Conservation (phyloP, 2,113 vertebrate genomes). For the Gallinago media region DNA sequence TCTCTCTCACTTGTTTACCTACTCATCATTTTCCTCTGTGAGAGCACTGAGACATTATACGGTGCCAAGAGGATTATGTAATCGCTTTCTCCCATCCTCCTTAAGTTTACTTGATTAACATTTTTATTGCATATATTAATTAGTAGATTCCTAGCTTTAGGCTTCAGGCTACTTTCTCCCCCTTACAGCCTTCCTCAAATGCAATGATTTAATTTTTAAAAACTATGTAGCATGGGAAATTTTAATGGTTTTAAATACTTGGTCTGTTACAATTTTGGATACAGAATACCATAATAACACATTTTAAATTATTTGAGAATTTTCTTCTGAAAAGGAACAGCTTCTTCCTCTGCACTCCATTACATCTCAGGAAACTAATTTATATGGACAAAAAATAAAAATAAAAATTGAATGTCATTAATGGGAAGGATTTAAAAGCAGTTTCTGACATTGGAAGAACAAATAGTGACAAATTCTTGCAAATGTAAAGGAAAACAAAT, state of each 20-base stretch:
- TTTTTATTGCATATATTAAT: slow-evolving; percentile 63
- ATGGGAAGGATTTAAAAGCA: background rate
- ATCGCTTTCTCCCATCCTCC: background rate
- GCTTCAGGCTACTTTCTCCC: background rate
- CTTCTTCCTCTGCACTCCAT: background rate
- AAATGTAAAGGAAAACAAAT: background rate
- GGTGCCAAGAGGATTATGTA: slow-evolving; percentile 30
- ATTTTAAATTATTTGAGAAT: background rate
- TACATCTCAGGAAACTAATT: background rate
- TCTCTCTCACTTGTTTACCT: slow-evolving; percentile 32
- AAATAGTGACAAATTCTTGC: background rate
- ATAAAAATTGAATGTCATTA: background rate
- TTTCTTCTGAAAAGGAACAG: background rate
- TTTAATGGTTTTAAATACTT: slow-evolving; percentile 2
- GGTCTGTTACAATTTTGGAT: background rate
- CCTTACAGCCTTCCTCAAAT: background rate
- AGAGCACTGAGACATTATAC: background rate
- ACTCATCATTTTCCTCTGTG: background rate
- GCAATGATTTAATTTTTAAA: background rate
- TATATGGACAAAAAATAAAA: background rate
- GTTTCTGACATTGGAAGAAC: background rate
- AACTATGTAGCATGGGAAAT: background rate
- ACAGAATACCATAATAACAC: background rate
- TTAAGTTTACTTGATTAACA: slow-evolving; percentile 56
- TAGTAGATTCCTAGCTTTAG: slow-evolving; percentile 30